Evolutionary conservation across 1,140 invertebrate species (phyloP), one percentile per base, ranked within the genome.

Genomic region (Neelides sp.): DNA sequence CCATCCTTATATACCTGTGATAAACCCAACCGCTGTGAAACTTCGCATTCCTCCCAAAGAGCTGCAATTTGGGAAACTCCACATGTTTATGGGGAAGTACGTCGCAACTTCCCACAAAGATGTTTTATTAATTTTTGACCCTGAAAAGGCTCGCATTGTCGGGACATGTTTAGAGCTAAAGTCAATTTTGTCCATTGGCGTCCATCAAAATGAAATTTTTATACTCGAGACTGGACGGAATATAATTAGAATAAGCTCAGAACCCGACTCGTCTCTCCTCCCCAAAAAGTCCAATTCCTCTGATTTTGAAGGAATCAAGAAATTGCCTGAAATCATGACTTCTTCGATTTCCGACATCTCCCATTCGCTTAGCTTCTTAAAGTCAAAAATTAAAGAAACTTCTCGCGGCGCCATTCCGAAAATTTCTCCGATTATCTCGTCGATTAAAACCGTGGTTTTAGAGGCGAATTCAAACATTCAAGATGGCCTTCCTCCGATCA

Each of bases 171-270:
- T 67, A 26, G 68, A 73, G 53, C 54, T 78, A 5, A 64, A 70
- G 34, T 63, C 63, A 15, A 67, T 78, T 30, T 66, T 68, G 3
- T 64, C 68, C 62, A 73, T 86, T 7, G 75, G 78, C 30, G 78
- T 80, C 26, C 72, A 73, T 55, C 75, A 76, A 62, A 78, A 83
- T 57, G 85, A 89, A 73, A 79, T 89, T 55, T 87, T 86, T 68
- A 69, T 89, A 39, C 65, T 89, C 52, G 76, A 82, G 65, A 77
- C 78, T 1, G 66, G 75, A 34, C 69, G 80, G 52, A 78, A 77
- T 63, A 70, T 84, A 39, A 66, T 82, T 51, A 67, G 81, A 22
- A 72, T 83, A 20, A 72, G 77, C 46, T 75, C 73, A 59, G 28
- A 53, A 34, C 54, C 56, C 1, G 58, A 61, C 8, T 17, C n/a